Evolutionary conservation across 2,888 invertebrate genomes (phyloP).

Genomic region (Parnassius mnemosyne): DNA sequence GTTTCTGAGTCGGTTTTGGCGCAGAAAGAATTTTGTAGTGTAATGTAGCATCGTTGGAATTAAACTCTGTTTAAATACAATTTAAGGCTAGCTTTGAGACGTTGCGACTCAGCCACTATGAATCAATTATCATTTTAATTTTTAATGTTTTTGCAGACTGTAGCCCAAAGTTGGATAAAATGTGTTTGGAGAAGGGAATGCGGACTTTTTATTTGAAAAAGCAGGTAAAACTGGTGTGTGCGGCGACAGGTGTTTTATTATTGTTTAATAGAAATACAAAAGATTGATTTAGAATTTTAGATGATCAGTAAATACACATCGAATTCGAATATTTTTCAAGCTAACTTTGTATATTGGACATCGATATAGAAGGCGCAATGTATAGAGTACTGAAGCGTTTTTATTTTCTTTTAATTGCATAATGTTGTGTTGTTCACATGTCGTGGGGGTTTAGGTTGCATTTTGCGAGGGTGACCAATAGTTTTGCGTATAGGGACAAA

Average conservation of each 20-base stretch:
- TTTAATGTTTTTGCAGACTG: conserved; percentile 4
- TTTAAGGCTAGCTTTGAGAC: too few relatives aligned
- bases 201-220: conserved; percentile 24
- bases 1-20: too few relatives aligned
- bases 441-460: conserved; percentile 6
- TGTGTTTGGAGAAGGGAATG: conserved; percentile 28
- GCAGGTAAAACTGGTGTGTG: conserved; percentile 25
- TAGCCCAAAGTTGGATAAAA: conserved; percentile 11
- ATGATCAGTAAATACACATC: background rate
- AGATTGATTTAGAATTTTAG: conserved; percentile 9
- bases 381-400: background rate
- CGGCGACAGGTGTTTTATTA: conserved; percentile 27
- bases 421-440: background rate
- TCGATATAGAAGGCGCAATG: conserved; percentile 4
- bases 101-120: too few relatives aligned
- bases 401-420: background rate
- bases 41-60: too few relatives aligned
- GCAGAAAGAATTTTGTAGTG: too few relatives aligned
- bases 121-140: too few relatives aligned
- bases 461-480: background rate
- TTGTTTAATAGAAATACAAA: conserved; percentile 11
- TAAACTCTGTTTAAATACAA: too few relatives aligned
- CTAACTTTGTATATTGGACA: background rate
- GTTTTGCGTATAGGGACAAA: too few relatives aligned
- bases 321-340: background rate